These are phyloP conservation scores for Cephalophus harveyi DNA, from an alignment of 2,113 vertebrate species.

Conservation along the genomic window DNA sequence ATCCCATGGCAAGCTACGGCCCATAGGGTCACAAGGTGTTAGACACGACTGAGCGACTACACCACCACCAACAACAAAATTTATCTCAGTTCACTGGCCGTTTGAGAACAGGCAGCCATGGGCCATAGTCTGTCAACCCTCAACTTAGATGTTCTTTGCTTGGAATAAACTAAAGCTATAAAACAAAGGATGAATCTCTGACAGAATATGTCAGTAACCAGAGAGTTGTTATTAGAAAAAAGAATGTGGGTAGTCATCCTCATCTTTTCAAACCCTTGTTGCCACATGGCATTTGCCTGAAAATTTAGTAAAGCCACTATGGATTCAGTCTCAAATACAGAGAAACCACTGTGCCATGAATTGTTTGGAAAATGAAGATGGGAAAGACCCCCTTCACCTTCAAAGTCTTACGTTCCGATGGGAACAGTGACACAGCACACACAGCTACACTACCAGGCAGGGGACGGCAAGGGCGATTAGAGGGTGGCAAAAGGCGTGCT, in stretches of 20 bases:
- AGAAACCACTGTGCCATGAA: not conserved
- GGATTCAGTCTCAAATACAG: not conserved
- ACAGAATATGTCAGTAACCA: not conserved
- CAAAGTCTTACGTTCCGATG: not conserved
- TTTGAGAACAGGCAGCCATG: not conserved
- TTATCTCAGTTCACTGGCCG: not conserved
- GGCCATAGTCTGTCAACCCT: fast-evolving
- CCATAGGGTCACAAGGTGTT: not conserved
- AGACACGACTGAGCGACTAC: fast-evolving
- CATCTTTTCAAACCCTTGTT: not conserved
- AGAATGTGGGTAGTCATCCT: not conserved
- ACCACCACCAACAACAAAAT: not conserved
- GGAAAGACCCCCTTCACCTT: not conserved
- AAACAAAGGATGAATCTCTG: not conserved
- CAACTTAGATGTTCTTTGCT: not conserved
- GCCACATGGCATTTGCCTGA: not conserved
- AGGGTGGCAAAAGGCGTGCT: too few relatives aligned
- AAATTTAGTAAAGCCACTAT: not conserved
- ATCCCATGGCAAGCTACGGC: not conserved
- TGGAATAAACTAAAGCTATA: not conserved
- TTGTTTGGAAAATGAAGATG: not conserved
- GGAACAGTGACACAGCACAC: not conserved
- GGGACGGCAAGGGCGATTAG: not conserved
- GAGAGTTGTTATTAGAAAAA: not conserved
- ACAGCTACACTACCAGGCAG: not conserved